Conservation (phyloP, 2,888 invertebrate species). For the Dusona sp. region DNA sequence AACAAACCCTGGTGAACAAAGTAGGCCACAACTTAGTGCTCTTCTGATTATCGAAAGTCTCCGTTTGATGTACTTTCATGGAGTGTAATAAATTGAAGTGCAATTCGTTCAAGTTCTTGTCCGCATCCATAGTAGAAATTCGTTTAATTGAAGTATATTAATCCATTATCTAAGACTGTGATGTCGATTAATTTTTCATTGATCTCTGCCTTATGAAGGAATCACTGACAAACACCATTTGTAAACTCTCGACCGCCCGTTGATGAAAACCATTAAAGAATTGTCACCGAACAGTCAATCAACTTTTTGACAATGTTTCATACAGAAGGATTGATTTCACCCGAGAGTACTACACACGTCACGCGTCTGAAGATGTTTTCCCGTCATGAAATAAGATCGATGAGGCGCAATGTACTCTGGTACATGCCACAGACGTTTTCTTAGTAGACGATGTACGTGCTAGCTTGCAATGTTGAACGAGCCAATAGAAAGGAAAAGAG, state of each 20-base stretch:
- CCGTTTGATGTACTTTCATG: background rate
- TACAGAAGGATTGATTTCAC: slow-evolving; percentile 58
- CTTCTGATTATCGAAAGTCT: background rate
- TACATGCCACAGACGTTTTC: slow-evolving; percentile 33
- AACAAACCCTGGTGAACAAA: background rate
- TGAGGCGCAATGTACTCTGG: slow-evolving; percentile 40
- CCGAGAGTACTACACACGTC: slow-evolving; percentile 24
- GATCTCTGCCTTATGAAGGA: background rate
- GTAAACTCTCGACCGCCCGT: background rate
- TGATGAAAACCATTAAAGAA: background rate
- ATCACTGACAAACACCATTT: background rate
- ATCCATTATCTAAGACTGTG: background rate
- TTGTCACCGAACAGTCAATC: slow-evolving; percentile 2
- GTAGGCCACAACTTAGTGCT: background rate
- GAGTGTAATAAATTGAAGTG: background rate
- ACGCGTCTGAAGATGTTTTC: slow-evolving; percentile 52
- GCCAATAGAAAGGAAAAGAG: slow-evolving; percentile 24
- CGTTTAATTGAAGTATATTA: background rate
- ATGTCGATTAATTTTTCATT: background rate
- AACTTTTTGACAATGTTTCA: slow-evolving; percentile 26
- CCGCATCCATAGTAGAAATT: background rate
- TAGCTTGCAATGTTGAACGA: slow-evolving; percentile 4
- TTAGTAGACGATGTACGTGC: slow-evolving; percentile 20
- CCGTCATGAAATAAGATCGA: slow-evolving; percentile 62
- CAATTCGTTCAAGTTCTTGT: background rate